Conservation (phyloP, 1,140 invertebrate genomes). For the Trachymyrmex cornetzi region DNA sequence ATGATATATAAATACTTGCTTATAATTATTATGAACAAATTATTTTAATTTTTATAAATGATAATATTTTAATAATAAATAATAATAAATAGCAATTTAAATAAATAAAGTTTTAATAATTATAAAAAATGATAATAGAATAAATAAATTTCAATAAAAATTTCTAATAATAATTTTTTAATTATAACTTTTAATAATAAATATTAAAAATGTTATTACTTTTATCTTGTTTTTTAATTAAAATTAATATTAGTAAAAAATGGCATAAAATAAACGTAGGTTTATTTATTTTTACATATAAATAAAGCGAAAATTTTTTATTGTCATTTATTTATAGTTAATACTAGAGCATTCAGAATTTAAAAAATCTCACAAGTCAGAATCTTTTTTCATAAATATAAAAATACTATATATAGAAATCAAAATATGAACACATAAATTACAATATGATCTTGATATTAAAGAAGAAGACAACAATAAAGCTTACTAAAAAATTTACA, state of each 20-base stretch:
- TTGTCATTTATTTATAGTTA: no score
- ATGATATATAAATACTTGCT: not conserved
- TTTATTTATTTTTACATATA: not conserved
- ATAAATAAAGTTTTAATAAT: not conserved
- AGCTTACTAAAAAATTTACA: not conserved
- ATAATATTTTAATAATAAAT: no score
- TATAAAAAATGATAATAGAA: not conserved
- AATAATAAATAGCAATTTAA: no score
- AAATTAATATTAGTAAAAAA: not conserved
- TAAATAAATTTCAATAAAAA: no score
- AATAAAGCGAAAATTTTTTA: not conserved
- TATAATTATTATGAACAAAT: not conserved
- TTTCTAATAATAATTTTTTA: not conserved
- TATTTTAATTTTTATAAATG: not conserved
- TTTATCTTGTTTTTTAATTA: not conserved
- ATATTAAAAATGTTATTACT: not conserved
- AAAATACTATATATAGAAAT: not conserved
- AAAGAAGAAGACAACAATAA: not conserved
- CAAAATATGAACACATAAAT: not conserved
- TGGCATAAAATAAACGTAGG: not conserved
- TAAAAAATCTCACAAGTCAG: not conserved
- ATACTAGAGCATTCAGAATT: not conserved
- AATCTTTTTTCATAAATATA: slow-evolving; percentile 12
- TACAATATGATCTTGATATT: not conserved
- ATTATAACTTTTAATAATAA: not conserved